These are phyloP conservation scores for Latrodectus elegans DNA, from an alignment of 2,888 invertebrate species.

Conservation along the genomic window DNA sequence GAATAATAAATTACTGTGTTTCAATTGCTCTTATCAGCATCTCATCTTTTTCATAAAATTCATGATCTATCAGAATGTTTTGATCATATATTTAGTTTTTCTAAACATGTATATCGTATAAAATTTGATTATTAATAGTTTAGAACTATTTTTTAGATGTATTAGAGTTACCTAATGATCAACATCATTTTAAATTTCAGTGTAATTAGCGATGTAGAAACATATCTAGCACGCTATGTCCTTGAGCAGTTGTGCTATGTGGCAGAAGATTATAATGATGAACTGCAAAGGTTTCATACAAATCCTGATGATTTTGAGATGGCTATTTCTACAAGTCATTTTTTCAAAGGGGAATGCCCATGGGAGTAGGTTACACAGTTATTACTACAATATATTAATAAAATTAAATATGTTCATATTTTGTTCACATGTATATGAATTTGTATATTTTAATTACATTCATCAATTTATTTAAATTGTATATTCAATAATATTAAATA, in stretches of 20 bases:
- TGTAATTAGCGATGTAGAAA: slow-evolving; percentile 75
- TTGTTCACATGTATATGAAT: too few species aligned
- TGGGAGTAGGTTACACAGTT: slow-evolving; percentile 72
- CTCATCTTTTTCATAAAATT: too few species aligned
- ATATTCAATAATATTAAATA: too few species aligned
- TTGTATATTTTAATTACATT: too few species aligned
- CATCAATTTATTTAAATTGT: too few species aligned
- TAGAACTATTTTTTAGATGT: neutral
- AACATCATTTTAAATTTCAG: slow-evolving; percentile 64
- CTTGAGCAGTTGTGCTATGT: slow-evolving; percentile 78
- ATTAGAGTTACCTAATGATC: neutral
- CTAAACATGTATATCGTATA: neutral
- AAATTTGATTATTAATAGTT: neutral
- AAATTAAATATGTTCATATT: too few species aligned
- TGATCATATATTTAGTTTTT: too few species aligned
- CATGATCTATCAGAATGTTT: too few species aligned
- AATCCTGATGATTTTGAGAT: slow-evolving; percentile 74
- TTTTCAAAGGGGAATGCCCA: slow-evolving; percentile 72
- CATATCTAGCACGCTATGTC: slow-evolving; percentile 76
- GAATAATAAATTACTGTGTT: too few species aligned
- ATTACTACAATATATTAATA: neutral
- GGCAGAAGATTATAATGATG: slow-evolving; percentile 76
- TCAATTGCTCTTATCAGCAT: too few species aligned
- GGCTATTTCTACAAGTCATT: slow-evolving; percentile 71
- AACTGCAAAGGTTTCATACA: slow-evolving; percentile 74